Evolutionary conservation across 2,797 vertebrate genomes (phyloP), one percentile per base, ranked within the genome.

Genomic region (Salmo trutta): DNA sequence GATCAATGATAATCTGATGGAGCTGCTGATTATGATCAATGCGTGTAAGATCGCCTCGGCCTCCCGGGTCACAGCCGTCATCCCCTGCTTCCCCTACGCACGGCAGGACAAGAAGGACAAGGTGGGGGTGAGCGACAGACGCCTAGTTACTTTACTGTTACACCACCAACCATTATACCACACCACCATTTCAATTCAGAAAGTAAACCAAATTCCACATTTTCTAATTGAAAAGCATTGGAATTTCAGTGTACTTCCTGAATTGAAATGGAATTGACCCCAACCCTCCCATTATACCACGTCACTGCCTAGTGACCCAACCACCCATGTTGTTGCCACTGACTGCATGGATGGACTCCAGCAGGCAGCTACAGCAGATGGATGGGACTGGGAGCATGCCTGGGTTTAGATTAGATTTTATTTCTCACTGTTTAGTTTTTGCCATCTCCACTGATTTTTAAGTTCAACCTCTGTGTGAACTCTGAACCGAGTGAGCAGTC

Each of bases 91-190:
- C 69, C 98, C 98, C 0, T 99, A 99, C 0, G 98, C 98, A 15
- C 95, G 97, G 0, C 98, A 99, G 82, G 98, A 99, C 93, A 99
- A 99, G 91, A 99, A 99, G 91, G 98, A 99, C 93, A 99, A 99
- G 96, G 98, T 99, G 94, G 91, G 93, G 90, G 89, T 91, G 89
- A 93, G 93, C 85, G 92, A 90, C 83, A 91, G 89, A 86, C 88
- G 83, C 91, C 88, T 93, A 90, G 86, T 91, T 93, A 52, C 75
- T 73, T 89, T 91, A 84, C 84, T 86, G 85, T 91, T 89, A 91
- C 89, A 77, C 85, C 89, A 12, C 41, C 41, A 3, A 47, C 41
- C 41, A 88, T 87, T 82, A 54, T 31, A 62, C 56, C 41, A 47
- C 10, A 12, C 14, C 41, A 47, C 12, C 41, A 62, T 2, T 1